Conservation (phyloP, 2,888 invertebrate species). For the Xanthia icteritia region DNA sequence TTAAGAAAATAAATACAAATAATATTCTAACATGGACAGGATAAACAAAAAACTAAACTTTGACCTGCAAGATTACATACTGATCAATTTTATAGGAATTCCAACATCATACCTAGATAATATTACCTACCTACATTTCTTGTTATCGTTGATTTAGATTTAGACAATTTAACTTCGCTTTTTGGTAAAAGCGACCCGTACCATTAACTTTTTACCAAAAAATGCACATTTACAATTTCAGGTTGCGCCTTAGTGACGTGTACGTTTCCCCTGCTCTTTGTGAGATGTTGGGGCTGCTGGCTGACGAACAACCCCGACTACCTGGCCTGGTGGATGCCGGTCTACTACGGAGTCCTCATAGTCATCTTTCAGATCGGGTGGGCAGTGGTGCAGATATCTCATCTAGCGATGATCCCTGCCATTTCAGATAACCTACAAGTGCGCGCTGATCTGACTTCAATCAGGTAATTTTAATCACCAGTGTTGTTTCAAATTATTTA, state of each 20-base stretch:
- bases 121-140: too few relatives aligned
- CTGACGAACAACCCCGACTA: constrained; percentile 77
- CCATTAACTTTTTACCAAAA: neutral
- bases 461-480: constrained; percentile 90
- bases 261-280: constrained; percentile 95
- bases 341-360: constrained; percentile 91
- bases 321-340: constrained; percentile 88
- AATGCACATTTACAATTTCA: constrained; percentile 74
- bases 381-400: constrained; percentile 98
- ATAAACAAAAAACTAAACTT: neutral
- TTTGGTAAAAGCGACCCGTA: neutral
- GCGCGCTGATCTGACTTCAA: constrained; percentile 94
- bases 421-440: constrained; percentile 93
- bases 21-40: neutral
- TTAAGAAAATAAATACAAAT: neutral
- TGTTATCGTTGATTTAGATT: too few relatives aligned
- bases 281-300: constrained; percentile 92
- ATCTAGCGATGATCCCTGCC: constrained; percentile 96
- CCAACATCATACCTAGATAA: neutral
- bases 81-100: neutral
- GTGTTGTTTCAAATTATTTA: too few relatives aligned
- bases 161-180: too few relatives aligned
- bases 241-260: constrained; percentile 92
- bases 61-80: neutral
- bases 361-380: constrained; percentile 97